These are phyloP conservation scores for Dinomys branickii DNA, from an alignment of 2,113 vertebrate species.

Conservation along the genomic window DNA sequence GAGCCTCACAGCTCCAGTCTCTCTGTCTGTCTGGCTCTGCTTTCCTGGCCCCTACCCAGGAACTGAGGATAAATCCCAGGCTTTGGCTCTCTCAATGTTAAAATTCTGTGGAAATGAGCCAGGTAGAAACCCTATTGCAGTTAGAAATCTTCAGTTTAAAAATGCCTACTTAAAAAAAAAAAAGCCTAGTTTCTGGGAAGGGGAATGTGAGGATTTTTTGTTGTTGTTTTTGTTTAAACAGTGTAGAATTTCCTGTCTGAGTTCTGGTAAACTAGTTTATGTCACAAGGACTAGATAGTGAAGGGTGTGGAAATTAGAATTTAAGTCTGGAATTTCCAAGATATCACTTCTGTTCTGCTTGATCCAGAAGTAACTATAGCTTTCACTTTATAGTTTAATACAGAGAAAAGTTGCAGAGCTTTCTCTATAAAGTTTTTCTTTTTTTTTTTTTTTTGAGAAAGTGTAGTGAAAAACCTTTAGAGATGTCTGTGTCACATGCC, in stretches of 20 bases:
- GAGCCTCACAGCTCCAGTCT: conserved; percentile 43
- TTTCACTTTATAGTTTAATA: conserved; percentile 47
- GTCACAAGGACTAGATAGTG: background rate
- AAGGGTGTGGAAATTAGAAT: background rate
- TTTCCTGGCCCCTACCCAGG: conserved; percentile 71
- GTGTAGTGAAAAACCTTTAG: background rate
- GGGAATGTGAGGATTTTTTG: conserved; percentile 47
- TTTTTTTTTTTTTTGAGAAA: background rate
- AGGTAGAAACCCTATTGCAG: conserved; percentile 65
- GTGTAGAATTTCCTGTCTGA: conserved; percentile 50
- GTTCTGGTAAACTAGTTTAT: conserved; percentile 46
- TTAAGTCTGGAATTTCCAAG: conserved; percentile 19
- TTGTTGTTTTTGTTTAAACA: conserved; percentile 64
- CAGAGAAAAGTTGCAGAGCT: background rate
- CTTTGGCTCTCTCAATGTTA: conserved; percentile 60
- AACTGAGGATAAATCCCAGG: conserved; percentile 65
- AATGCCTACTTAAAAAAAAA: conserved; percentile 3
- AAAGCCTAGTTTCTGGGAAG: conserved; percentile 57
- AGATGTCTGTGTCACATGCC: conserved; percentile 22
- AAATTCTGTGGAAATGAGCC: conserved; percentile 74
- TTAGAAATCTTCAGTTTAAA: conserved; percentile 50
- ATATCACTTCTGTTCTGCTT: conserved; percentile 39
- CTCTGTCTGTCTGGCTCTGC: conserved; percentile 63
- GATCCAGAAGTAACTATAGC: background rate
- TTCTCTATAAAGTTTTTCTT: background rate